Evolutionary conservation across 2,888 invertebrate genomes (phyloP), one percentile per base, ranked within the genome.

Genomic region (Punctoribates punctum): DNA sequence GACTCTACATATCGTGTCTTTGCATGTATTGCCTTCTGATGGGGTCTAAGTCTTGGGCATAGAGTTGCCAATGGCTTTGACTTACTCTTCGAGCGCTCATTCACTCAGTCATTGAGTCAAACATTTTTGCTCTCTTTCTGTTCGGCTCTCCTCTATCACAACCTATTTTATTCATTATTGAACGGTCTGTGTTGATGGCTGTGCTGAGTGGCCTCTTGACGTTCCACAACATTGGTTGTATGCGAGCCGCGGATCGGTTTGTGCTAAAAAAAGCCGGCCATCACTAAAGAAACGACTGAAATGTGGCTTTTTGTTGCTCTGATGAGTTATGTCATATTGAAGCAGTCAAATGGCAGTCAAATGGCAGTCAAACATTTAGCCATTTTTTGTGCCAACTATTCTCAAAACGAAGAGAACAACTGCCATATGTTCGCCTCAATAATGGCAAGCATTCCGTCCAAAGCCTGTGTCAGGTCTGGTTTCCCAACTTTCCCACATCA

Each of bases 141-240:
- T 73, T 70, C 77, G 77, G 67, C 77, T 77, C 75, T 67, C 77
- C 72, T 51, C 74, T 76, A 73, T 76, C 72, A 72, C 73, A 70
- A 73, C 74, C 57, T 57, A 57, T 57, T 57, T 57, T 23, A 23
- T 57, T 57, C 25, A 8, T 11, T 51, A n/a, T 51, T 34, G 17
- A n/a, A 51, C 27, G n/a, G 15, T 17, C 57, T 57, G 57, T 25
- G 15, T 46, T 46, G 27, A 51, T 73, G 46, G n/a, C 73, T 73
- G 20, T 70, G 34, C 42, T 42, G 70, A 70, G 70, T 70, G 70
- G 70, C 70, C 70, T 70, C 51, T 73, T 73, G 20, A 57, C 54
- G 73, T 73, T 73, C 42, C 73, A 73, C 54, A 73, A 73, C 73
- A 73, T 73, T 73, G 73, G 73, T 51, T 73, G 34, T 48, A 51